Percentiles rank a stretch among this genome's conserved stretches.
phyloP scores from a whole-genome alignment of 2,888 invertebrate genomes.

The Conops quadrifasciatus region DNA sequence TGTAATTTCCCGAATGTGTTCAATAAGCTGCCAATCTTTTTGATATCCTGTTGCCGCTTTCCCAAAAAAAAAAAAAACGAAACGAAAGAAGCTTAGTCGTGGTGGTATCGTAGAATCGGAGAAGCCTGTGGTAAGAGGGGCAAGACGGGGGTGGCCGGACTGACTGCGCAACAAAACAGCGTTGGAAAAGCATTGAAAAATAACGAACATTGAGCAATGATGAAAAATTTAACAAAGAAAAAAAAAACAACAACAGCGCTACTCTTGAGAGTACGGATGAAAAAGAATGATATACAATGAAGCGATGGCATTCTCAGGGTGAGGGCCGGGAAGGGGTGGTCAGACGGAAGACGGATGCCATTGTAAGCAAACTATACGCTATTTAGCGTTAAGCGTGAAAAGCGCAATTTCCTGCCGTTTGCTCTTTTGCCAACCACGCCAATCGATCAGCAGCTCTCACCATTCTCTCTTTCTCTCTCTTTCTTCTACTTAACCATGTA shows the following conservation, averaged over 20 bases:
- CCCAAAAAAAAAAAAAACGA: neutral
- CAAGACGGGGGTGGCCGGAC: too few species aligned
- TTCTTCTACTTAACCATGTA: neutral
- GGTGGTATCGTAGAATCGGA: too few species aligned
- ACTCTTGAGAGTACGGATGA: too few species aligned
- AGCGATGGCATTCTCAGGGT: neutral
- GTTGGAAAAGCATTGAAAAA: too few species aligned
- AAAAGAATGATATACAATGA: too few species aligned
- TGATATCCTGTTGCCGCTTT: slow-evolving; percentile 22
- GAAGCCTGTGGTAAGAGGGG: neutral
- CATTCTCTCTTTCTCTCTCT: neutral
- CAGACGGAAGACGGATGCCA: too few species aligned
- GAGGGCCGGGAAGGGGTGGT: neutral
- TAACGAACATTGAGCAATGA: neutral
- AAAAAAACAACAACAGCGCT: too few species aligned
- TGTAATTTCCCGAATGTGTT: slow-evolving; percentile 64
- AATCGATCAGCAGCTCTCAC: too few species aligned
- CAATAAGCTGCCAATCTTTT: slow-evolving; percentile 45
- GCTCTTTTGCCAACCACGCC: neutral
- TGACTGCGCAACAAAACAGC: too few species aligned
- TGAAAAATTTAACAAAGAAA: neutral
- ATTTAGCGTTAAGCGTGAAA: slow-evolving; percentile 15
- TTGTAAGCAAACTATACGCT: neutral
- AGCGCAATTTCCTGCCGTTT: slow-evolving; percentile 21
- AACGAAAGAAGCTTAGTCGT: neutral